Percentiles rank a stretch among this genome's conserved stretches.
These are phyloP conservation scores for Altica lythri DNA, from an alignment of 2,888 invertebrate genomes.

Conservation along the genomic window DNA sequence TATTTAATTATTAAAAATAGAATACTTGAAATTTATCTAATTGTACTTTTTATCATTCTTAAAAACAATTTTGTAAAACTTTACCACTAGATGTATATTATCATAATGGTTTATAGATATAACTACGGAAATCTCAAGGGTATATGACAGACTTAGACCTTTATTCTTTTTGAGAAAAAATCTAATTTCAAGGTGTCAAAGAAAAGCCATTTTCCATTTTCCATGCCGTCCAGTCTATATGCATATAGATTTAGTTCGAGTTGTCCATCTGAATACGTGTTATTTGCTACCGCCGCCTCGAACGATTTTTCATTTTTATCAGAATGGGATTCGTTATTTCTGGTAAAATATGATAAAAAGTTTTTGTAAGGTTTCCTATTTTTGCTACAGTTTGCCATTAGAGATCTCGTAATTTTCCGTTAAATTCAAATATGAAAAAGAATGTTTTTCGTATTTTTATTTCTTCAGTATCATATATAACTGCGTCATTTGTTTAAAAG, in stretches of 20 bases:
- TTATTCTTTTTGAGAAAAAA: slow-evolving; percentile 56
- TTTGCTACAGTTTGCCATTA: too few species aligned
- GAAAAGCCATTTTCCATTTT: slow-evolving; percentile 60
- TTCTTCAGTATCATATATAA: too few species aligned
- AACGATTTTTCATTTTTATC: slow-evolving; percentile 33
- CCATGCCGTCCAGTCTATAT: slow-evolving; percentile 54
- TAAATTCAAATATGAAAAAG: too few species aligned
- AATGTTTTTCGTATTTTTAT: too few species aligned
- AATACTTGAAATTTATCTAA: too few species aligned
- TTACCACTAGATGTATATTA: too few species aligned
- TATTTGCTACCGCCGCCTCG: slow-evolving; percentile 29
- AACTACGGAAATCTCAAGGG: slow-evolving; percentile 35
- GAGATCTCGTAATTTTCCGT: too few species aligned
- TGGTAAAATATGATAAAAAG: slow-evolving; percentile 18
- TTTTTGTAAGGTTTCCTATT: slow-evolving; percentile 12
- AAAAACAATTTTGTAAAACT: too few species aligned
- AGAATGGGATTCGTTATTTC: slow-evolving; percentile 31
- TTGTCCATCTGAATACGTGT: slow-evolving; percentile 54
- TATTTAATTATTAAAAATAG: too few species aligned
- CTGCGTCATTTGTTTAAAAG: too few species aligned
- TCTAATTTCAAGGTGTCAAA: slow-evolving; percentile 61
- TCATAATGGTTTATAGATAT: too few species aligned
- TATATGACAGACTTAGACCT: slow-evolving; percentile 35
- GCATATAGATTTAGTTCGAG: slow-evolving; percentile 53
- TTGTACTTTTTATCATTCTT: too few species aligned